Base-by-base conservation (phyloP, 53 echinoderm and acorn worm genomes). In the Stichopus horrens region DNA sequence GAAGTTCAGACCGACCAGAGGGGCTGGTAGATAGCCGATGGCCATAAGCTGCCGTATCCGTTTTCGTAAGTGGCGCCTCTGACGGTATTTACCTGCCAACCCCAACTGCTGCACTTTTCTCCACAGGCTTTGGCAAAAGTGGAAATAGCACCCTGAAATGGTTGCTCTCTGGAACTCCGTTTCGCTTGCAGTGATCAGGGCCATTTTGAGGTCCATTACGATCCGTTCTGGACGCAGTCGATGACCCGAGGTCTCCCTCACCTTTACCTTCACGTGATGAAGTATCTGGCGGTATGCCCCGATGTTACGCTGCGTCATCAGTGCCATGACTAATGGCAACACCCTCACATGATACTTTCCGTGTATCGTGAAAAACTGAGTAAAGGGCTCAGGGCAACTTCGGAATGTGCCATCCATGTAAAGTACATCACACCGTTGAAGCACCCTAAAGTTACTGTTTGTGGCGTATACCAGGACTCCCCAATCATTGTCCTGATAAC, bases 351-450 rank as follows among this genome's bases (percentile, higher is more conserved):
- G 90, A 73, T 76, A 90, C 4, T 11, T 23, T 21, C 86, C 92
- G 14, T 75, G 92, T 2, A 92, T 86, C 4, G 89, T 85, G 76
- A 92, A 83, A 52, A 88, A 57, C 73, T 91, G 90, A 23, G 74
- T 66, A 55, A 89, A 91, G 5, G 92, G 92, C 11, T 11, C 0
- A 19, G 86, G 89, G 56, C 89, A 89, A 6, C 53, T 89, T 84
- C 22, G 58, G 51, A 89, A 92, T 22, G 85, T 92, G 21, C 92
- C 92, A 78, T 92, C 92, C 73, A 92, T 89, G 54, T 89, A 89
- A 6, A 86, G n/a, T 0, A 60, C 21, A 4, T 19, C 22, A 60
- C 92, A 85, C 19, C 54, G 57, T 13, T 60, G 78, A 18, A 85
- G 57, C 23, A 20, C 67, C 56, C 67, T 52, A 5, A 23, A 86